phyloP scores from a whole-genome alignment of 2,888 invertebrate genomes.

The Polyommatus icarus region DNA sequence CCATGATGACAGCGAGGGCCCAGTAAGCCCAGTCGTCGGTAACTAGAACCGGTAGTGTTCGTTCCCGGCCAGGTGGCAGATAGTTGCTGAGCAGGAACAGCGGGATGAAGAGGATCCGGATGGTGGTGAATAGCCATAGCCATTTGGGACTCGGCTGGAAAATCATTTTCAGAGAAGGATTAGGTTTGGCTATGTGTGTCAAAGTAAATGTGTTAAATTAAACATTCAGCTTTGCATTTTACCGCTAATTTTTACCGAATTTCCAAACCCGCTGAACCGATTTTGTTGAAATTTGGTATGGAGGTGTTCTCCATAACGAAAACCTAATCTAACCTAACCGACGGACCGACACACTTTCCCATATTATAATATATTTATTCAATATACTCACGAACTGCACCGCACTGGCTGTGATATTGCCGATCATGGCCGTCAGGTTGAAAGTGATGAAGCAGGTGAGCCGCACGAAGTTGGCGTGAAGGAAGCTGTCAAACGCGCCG shows the following conservation, averaged over 20 bases:
- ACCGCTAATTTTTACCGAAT: no score
- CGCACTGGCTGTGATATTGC: constrained; percentile 91
- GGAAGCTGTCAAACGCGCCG: constrained; percentile 58
- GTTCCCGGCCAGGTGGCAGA: constrained; percentile 71
- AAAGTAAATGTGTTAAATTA: no score
- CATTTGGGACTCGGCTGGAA: constrained; percentile 89
- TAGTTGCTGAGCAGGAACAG: constrained; percentile 96
- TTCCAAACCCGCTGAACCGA: no score
- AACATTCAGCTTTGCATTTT: no score
- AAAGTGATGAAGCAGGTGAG: constrained; percentile 96
- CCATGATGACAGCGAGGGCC: constrained; percentile 86
- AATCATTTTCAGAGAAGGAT: not conserved
- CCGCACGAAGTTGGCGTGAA: constrained; percentile 80
- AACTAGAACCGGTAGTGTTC: constrained; percentile 88
- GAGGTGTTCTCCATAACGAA: no score
- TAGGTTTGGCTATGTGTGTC: no score
- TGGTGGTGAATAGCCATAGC: constrained; percentile 81
- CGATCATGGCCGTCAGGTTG: constrained; percentile 95
- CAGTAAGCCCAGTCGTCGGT: constrained; percentile 91
- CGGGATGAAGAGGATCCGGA: constrained; percentile 91
- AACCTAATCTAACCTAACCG: no score
- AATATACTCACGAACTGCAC: constrained; percentile 85
- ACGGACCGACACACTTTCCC: no score
- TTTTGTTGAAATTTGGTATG: no score
- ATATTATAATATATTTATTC: no score